A percentile compares a stretch with the other conserved stretches of the same genome.
Evolutionary conservation across 2,113 vertebrate species (phyloP).

Genomic region (Colossoma macropomum): DNA sequence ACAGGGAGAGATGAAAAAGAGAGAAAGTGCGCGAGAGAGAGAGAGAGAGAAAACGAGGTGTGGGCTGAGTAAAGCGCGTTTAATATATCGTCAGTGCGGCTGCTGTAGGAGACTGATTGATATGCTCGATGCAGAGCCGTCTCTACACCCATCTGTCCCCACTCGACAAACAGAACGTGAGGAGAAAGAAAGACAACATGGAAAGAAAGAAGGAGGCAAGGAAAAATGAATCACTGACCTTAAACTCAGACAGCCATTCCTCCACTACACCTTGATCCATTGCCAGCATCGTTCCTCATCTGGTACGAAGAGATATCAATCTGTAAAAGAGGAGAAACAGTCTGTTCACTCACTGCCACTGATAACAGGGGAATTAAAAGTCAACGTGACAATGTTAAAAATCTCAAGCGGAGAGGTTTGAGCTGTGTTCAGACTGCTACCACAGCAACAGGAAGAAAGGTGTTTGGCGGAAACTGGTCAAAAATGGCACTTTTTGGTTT

Average conservation of each 20-base stretch:
- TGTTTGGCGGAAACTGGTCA: too few species aligned
- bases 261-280: constrained; percentile 95
- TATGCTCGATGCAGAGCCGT: not conserved
- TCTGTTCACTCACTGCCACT: not conserved
- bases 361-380: too few species aligned
- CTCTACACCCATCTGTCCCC: constrained; percentile 10
- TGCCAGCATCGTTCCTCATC: constrained; percentile 95
- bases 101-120: not conserved
- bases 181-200: not conserved
- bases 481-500: too few species aligned
- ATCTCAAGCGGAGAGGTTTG: not conserved
- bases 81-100: not conserved
- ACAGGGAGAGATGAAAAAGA: not conserved
- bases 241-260: constrained; percentile 98
- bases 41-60: not conserved
- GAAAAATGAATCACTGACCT: constrained; percentile 77
- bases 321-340: constrained; percentile 52
- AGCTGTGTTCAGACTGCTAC: not conserved
- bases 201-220: not conserved
- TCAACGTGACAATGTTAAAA: not conserved
- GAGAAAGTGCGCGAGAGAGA: not conserved
- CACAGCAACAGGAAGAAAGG: too few species aligned
- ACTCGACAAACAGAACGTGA: not conserved
- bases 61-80: not conserved
- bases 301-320: constrained; percentile 73